Percentiles rank a stretch among this genome's conserved stretches.
These are phyloP conservation scores for Heliconius melpomene DNA, from an alignment of 1,140 invertebrate genomes.

Conservation along the genomic window DNA sequence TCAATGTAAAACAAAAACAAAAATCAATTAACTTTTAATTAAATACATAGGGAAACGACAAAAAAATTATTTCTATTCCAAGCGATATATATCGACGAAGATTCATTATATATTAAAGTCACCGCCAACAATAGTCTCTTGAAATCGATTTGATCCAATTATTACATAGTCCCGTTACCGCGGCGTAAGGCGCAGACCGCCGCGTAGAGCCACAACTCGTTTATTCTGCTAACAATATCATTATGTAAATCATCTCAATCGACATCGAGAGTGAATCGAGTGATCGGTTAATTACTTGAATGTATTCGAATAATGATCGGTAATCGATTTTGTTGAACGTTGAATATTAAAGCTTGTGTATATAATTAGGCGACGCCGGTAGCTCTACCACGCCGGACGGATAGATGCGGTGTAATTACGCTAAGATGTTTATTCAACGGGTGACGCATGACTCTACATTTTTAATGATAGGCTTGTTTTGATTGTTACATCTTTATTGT, in stretches of 20 bases:
- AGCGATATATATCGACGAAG: not conserved
- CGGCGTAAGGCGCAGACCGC: slow-evolving; percentile 9
- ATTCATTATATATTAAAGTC: slow-evolving; percentile 29
- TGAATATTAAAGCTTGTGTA: slow-evolving; percentile 38
- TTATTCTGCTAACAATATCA: slow-evolving; percentile 65
- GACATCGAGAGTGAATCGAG: slow-evolving; percentile 59
- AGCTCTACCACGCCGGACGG: slow-evolving; percentile 14
- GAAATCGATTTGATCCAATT: slow-evolving; percentile 46
- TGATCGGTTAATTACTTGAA: slow-evolving; percentile 47
- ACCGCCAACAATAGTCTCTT: slow-evolving; percentile 33
- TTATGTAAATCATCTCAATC: slow-evolving; percentile 60
- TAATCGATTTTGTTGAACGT: slow-evolving; percentile 39
- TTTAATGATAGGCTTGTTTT: slow-evolving; percentile 22
- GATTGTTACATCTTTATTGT: slow-evolving; percentile 22
- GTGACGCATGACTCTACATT: slow-evolving; percentile 17
- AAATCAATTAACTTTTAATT: not conserved
- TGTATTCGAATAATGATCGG: slow-evolving; percentile 43
- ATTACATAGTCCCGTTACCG: slow-evolving; percentile 40
- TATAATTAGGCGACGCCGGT: slow-evolving; percentile 33
- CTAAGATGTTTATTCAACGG: slow-evolving; percentile 10
- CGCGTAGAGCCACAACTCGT: slow-evolving; percentile 39
- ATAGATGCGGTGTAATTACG: slow-evolving; percentile 19
- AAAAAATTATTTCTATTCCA: not conserved
- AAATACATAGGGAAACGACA: not conserved
- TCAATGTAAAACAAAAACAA: not conserved